Conservation (phyloP, 2,797 vertebrate species). For the Gobionotothen gibberifrons region DNA sequence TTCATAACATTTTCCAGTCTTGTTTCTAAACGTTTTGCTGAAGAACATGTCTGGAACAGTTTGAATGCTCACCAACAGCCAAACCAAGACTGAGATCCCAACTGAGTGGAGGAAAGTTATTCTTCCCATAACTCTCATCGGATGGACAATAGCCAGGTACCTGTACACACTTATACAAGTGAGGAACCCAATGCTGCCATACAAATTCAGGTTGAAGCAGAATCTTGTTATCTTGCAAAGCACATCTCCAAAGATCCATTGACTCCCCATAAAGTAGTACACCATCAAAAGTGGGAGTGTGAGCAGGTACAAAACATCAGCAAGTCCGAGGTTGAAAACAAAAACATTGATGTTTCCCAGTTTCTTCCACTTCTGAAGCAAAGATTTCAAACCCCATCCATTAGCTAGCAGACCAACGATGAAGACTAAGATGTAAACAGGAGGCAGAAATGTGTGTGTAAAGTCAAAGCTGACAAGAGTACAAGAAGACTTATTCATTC, state of each 20-base stretch:
- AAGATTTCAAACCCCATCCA: slow-evolving; percentile 79
- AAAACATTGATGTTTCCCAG: slow-evolving; percentile 76
- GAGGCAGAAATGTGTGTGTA: slow-evolving; percentile 68
- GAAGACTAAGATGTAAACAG: slow-evolving; percentile 76
- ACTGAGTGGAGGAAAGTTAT: slow-evolving; percentile 48
- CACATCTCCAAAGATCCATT: slow-evolving; percentile 82
- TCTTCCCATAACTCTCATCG: slow-evolving; percentile 78
- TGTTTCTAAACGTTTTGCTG: slow-evolving; percentile 50
- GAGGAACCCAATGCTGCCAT: slow-evolving; percentile 89
- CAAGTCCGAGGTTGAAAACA: slow-evolving; percentile 84
- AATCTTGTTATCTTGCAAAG: slow-evolving; percentile 85
- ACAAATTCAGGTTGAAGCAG: slow-evolving; percentile 88
- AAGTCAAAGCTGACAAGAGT: slow-evolving; percentile 61
- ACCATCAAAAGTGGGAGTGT: slow-evolving; percentile 85
- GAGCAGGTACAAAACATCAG: slow-evolving; percentile 86
- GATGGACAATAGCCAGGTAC: slow-evolving; percentile 86
- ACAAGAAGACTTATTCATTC: slow-evolving; percentile 30
- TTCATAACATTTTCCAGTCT: slow-evolving; percentile 58
- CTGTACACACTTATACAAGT: slow-evolving; percentile 87
- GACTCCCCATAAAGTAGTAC: slow-evolving; percentile 72
- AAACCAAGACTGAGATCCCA: slow-evolving; percentile 68
- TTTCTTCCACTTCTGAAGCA: slow-evolving; percentile 71
- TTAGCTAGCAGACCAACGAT: slow-evolving; percentile 81
- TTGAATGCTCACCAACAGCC: slow-evolving; percentile 77
- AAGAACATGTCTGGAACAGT: slow-evolving; percentile 80